phyloP scores from a whole-genome alignment of 2,113 vertebrate genomes.

The Corythornis cristatus region DNA sequence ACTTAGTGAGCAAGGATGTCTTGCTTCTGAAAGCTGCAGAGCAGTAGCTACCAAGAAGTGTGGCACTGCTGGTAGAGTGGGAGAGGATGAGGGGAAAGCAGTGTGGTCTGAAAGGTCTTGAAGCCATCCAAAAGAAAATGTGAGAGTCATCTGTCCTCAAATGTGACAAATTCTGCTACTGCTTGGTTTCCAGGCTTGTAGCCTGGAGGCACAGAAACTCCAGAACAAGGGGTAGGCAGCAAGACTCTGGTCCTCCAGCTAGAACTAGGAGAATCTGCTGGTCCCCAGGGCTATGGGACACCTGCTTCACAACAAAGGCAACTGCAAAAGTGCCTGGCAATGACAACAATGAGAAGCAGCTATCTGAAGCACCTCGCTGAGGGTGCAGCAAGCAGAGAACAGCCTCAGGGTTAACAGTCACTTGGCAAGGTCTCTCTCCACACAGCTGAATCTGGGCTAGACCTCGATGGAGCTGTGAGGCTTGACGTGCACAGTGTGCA shows the following conservation, averaged over 20 bases:
- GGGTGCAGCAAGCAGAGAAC: background rate
- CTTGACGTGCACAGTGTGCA: accelerated
- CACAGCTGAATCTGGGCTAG: accelerated
- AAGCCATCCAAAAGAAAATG: background rate
- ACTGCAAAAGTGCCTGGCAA: background rate
- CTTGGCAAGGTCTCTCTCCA: background rate
- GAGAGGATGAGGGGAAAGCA: background rate
- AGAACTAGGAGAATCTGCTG: background rate
- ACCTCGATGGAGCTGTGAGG: accelerated
- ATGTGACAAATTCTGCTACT: background rate
- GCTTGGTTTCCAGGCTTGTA: background rate
- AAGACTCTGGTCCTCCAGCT: background rate
- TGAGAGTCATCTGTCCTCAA: background rate
- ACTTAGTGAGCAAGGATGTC: background rate
- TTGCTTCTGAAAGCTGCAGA: background rate
- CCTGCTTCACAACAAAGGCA: background rate
- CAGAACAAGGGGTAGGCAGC: background rate
- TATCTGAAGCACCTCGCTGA: accelerated
- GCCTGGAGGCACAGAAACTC: background rate
- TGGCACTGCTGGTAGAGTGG: background rate
- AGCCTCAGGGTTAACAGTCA: background rate
- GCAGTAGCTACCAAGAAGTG: background rate
- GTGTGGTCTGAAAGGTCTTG: background rate
- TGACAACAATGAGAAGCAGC: background rate
- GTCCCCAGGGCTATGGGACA: background rate